Percentiles rank a stretch among this genome's conserved stretches.
Conservation (phyloP, 2,888 invertebrate genomes). For the Volucella inanis region DNA sequence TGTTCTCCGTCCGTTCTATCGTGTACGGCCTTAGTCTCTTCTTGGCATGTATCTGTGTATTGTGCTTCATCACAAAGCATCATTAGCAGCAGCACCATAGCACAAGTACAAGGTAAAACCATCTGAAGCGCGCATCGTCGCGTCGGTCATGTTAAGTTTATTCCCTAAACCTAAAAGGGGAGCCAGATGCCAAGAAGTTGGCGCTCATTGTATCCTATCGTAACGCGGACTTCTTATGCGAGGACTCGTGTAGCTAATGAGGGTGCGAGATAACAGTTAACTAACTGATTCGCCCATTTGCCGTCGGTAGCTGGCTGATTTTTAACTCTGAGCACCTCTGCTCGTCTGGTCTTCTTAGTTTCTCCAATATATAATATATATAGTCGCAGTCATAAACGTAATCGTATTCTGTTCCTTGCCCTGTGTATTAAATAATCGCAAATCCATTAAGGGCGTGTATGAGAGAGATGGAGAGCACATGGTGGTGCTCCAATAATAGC, state of each 20-base stretch:
- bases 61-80: constrained; percentile 27
- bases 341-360: too few species aligned
- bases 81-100: constrained; percentile 38
- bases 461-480: constrained; percentile 54
- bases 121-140: constrained; percentile 3
- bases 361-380: too few species aligned
- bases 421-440: constrained; percentile 54
- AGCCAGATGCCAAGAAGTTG: constrained; percentile 7
- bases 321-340: too few species aligned
- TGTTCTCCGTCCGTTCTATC: not conserved
- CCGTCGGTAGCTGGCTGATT: constrained; percentile 58
- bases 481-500: constrained; percentile 41
- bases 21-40: constrained; percentile 1
- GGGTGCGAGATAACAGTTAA: constrained; percentile 65
- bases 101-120: constrained; percentile 13
- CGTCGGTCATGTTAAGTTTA: too few species aligned
- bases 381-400: too few species aligned
- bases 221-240: too few species aligned
- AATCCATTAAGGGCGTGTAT: constrained; percentile 59
- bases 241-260: constrained; percentile 46
- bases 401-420: not conserved
- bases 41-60: constrained; percentile 14
- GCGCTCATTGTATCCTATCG: not conserved
- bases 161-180: constrained; percentile 8
- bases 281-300: constrained; percentile 69